A percentile compares a stretch with the other conserved stretches of the same genome.
phyloP scores from a whole-genome alignment of 2,797 vertebrate species.

The Lycodopsis pacificus region DNA sequence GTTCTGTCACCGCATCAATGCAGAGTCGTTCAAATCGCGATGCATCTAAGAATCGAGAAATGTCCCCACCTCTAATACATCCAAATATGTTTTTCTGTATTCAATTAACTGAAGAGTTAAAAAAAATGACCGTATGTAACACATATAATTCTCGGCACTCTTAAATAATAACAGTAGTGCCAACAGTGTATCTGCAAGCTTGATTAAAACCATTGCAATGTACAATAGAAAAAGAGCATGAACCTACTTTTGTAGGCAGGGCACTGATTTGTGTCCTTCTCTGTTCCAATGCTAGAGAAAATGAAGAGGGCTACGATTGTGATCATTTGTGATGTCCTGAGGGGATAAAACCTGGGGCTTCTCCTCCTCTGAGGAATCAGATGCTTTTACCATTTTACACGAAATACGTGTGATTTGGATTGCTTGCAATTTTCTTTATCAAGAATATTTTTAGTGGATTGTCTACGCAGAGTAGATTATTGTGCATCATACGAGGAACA shows the following conservation, averaged over 20 bases:
- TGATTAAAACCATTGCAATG: neutral
- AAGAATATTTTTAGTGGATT: neutral
- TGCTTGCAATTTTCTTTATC: neutral
- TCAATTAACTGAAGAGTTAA: neutral
- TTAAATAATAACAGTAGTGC: neutral
- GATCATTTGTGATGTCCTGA: conserved; percentile 27
- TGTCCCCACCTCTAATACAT: neutral
- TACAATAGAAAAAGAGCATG: neutral
- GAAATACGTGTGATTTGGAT: conserved; percentile 2
- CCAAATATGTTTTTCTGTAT: neutral
- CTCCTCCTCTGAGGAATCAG: conserved; percentile 12
- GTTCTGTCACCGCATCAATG: too few species aligned
- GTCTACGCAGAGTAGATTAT: too few species aligned
- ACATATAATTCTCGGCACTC: neutral
- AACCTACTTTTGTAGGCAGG: neutral
- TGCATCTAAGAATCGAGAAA: too few species aligned
- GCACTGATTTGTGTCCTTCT: neutral
- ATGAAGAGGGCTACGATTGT: conserved; percentile 8
- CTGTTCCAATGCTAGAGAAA: neutral
- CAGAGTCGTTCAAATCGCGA: too few species aligned
- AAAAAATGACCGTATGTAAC: neutral
- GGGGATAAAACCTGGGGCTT: conserved; percentile 18
- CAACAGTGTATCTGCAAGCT: neutral
- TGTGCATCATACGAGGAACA: neutral
- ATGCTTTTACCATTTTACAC: conserved; percentile 10